A percentile compares a stretch with the other conserved stretches of the same genome.
These are phyloP conservation scores for Varecia variegata DNA, from an alignment of 2,797 vertebrate genomes.

Conservation along the genomic window DNA sequence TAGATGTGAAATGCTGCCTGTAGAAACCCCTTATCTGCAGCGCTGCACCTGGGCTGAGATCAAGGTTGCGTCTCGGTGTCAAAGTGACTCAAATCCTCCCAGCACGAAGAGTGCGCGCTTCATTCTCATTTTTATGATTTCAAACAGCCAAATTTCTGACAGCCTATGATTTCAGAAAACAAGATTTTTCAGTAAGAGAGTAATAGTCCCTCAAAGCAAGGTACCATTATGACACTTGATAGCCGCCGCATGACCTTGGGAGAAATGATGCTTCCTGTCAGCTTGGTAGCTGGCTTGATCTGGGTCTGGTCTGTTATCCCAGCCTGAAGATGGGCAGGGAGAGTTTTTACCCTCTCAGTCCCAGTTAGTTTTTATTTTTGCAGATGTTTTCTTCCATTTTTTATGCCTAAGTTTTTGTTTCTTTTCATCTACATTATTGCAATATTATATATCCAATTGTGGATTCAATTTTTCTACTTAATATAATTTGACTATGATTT, in stretches of 20 bases:
- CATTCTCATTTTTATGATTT: background rate
- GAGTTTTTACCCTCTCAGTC: background rate
- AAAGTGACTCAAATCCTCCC: background rate
- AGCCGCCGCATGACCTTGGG: background rate
- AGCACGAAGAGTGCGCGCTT: background rate
- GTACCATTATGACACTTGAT: background rate
- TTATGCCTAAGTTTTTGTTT: background rate
- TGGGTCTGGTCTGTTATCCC: background rate
- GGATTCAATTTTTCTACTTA: background rate
- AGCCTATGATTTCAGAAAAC: background rate
- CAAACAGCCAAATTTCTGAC: background rate
- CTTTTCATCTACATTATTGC: background rate
- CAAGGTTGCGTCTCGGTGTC: background rate
- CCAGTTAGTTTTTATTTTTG: background rate
- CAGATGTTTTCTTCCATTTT: background rate
- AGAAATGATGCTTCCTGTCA: background rate
- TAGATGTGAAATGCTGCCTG: background rate
- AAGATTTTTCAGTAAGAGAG: background rate
- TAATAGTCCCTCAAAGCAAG: background rate
- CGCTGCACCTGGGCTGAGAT: background rate
- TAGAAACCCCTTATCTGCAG: background rate
- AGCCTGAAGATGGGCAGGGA: background rate
- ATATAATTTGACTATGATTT: background rate
- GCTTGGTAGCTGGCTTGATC: background rate
- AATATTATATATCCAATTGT: background rate